Base-by-base conservation (phyloP, 2,888 invertebrate genomes). In the Mellilla xanthometata region DNA sequence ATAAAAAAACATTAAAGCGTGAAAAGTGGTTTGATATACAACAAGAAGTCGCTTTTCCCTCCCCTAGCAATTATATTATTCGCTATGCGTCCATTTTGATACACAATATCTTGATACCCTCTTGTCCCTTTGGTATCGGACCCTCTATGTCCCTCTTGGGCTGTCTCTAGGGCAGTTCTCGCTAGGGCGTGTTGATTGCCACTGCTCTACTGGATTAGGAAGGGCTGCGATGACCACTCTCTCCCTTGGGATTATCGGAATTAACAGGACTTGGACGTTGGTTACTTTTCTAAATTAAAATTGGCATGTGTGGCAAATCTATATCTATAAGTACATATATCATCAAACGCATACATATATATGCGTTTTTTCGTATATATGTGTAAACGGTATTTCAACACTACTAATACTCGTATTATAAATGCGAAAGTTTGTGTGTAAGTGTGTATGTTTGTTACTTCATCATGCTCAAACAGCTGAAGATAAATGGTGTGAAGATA, bases 161-260 rank as follows among this genome's bases (percentile, higher is more conserved):
- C 71, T 42, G 51, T 65, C 62, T 68, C 72, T 61, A 50, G 65
- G 63, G 54, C 52, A 43, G 55, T 66, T 68, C 65, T 73, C 62
- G 49, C 55, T 54, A 60, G 66, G 73, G 68, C 70, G 83, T 83
- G 88, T 83, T 87, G 88, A 88, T 87, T 88, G 87, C 81, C 63
- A 74, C 70, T 68, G 75, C 81, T 78, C 65, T 67, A 80, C 68
- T 81, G 83, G 84, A 87, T 88, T 86, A 87, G 66, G 54, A 65
- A 63, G 75, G 76, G 67, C 63, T 58, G 58, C 56, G 76, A 78
- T 85, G 83, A 81, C 86, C 86, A 84, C 82, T 82, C 68, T 66
- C 65, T 73, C 61, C 59, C 58, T 44, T 53, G 81, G 80, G 84
- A 80, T 76, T 76, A 68, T 60, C 57, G 68, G 76, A 65, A 86